Percentiles rank a stretch among this genome's conserved stretches.
Evolutionary conservation across 2,113 vertebrate genomes (phyloP).

Genomic region (Piprites chloris): DNA sequence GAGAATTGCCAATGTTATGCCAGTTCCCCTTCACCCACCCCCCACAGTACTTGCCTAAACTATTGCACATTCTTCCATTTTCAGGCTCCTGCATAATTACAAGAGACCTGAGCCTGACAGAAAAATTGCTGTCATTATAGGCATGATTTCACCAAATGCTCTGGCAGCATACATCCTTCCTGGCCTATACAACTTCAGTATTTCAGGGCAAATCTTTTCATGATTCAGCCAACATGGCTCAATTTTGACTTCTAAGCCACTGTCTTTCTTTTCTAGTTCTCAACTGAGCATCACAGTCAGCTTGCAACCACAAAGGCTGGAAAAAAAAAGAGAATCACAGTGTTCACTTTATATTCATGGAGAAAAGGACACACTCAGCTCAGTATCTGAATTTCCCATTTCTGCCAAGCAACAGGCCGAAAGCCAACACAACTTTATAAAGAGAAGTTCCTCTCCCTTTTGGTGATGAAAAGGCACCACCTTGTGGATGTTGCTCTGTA

Average conservation of each 20-base stretch:
- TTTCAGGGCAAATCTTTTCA: not conserved
- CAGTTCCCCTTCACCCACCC: not conserved
- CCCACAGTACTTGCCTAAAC: not conserved
- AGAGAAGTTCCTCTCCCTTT: not conserved
- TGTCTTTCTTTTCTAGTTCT: not conserved
- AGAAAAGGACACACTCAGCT: not conserved
- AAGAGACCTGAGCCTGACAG: not conserved
- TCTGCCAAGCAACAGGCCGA: slow-evolving; percentile 30
- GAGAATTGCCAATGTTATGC: not conserved
- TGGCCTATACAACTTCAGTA: not conserved
- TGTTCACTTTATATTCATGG: not conserved
- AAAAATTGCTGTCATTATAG: not conserved
- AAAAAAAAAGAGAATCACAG: not conserved
- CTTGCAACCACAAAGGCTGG: not conserved
- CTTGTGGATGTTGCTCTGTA: slow-evolving; percentile 24
- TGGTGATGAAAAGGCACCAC: slow-evolving; percentile 56
- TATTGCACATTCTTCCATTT: not conserved
- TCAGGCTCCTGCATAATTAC: not conserved
- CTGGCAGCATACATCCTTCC: not conserved
- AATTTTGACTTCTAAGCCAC: not conserved
- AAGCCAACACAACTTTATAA: not conserved
- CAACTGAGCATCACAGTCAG: not conserved
- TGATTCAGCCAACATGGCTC: not conserved
- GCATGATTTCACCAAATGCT: not conserved
- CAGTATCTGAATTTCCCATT: not conserved